phyloP scores from a whole-genome alignment of 2,888 invertebrate species.

The Nebria salina region DNA sequence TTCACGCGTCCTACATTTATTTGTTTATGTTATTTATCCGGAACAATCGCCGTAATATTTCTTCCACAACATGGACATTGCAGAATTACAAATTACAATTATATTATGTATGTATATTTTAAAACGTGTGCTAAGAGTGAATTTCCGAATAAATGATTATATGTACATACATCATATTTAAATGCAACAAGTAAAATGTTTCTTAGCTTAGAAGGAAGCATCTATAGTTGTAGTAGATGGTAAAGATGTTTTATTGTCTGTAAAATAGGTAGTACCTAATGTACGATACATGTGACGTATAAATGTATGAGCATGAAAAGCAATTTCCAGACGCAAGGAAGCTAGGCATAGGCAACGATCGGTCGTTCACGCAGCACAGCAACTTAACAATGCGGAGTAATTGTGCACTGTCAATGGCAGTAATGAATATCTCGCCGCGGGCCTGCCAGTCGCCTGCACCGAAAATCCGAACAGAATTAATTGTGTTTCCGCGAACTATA shows the following conservation, averaged over 20 bases:
- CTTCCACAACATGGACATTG: too few species aligned
- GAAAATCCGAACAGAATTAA: slow-evolving; percentile 50
- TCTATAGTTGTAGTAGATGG: background rate
- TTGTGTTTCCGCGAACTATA: slow-evolving; percentile 60
- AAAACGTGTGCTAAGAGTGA: too few species aligned
- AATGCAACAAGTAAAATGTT: too few species aligned
- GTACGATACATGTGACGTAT: background rate
- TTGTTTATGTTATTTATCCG: slow-evolving; percentile 5
- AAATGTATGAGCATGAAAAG: slow-evolving; percentile 14
- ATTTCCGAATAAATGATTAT: too few species aligned
- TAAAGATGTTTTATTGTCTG: too few species aligned
- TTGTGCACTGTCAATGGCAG: slow-evolving; percentile 46
- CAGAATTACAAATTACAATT: too few species aligned
- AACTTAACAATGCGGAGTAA: slow-evolving; percentile 42
- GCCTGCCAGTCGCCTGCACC: slow-evolving; percentile 19
- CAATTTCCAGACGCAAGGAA: slow-evolving; percentile 19
- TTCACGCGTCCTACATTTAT: slow-evolving; percentile 10
- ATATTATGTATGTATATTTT: too few species aligned
- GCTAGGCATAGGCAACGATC: background rate
- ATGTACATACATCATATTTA: too few species aligned
- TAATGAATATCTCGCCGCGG: slow-evolving; percentile 43
- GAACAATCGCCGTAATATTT: background rate
- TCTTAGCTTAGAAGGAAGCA: background rate
- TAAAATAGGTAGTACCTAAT: background rate
- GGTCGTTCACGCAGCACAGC: slow-evolving; percentile 7